A percentile compares a stretch with the other conserved stretches of the same genome.
These are phyloP conservation scores for Gallinago media DNA, from an alignment of 2,113 vertebrate genomes.

Conservation along the genomic window DNA sequence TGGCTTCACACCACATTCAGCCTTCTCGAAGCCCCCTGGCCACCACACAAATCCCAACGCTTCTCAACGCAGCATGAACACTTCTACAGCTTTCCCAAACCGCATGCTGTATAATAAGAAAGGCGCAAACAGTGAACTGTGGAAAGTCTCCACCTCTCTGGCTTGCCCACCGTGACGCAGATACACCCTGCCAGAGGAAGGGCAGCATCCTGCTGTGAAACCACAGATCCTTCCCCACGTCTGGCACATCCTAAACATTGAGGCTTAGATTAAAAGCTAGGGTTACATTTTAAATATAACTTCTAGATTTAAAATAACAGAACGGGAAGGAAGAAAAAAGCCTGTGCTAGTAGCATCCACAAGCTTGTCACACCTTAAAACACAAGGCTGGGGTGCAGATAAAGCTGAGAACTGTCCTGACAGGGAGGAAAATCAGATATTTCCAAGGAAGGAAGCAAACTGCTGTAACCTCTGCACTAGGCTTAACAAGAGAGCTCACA, in stretches of 20 bases:
- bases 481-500: background rate
- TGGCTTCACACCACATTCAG: background rate
- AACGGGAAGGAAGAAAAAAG: background rate
- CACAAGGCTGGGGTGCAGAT: background rate
- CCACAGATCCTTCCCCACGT: constrained; percentile 30
- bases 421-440: background rate
- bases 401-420: background rate
- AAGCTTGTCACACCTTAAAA: background rate
- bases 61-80: background rate
- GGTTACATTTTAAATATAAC: constrained; percentile 38
- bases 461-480: background rate
- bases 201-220: constrained; percentile 48
- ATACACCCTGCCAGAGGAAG: constrained; percentile 42
- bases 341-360: background rate
- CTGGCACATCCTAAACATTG: background rate
- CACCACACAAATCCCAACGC: background rate
- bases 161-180: constrained; percentile 1
- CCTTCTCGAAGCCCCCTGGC: background rate
- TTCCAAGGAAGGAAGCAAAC: background rate
- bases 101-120: background rate
- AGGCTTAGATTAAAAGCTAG: constrained; percentile 15
- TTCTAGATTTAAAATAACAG: background rate
- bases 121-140: background rate
- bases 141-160: constrained; percentile 20
- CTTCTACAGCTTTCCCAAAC: constrained; percentile 20